A percentile compares a stretch with the other conserved stretches of the same genome.
Evolutionary conservation across 2,797 vertebrate species (phyloP).

Genomic region (Aeoliscus strigatus): DNA sequence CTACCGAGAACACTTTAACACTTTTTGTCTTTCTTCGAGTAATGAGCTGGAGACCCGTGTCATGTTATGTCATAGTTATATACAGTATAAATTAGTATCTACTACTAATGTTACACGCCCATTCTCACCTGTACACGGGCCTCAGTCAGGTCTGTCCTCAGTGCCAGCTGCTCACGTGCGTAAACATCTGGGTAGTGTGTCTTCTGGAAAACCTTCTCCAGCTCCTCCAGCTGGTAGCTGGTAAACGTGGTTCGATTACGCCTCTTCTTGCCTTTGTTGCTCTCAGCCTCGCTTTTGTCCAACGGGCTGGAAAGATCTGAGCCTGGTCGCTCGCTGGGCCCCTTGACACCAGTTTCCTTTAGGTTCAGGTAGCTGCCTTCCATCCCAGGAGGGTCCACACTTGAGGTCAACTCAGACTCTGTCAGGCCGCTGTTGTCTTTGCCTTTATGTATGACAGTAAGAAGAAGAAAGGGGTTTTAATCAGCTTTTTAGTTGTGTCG

Average conservation of each 20-base stretch:
- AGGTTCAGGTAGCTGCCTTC: conserved; percentile 89
- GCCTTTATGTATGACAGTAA: conserved; percentile 59
- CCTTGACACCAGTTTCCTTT: conserved; percentile 84
- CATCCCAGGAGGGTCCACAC: conserved; percentile 85
- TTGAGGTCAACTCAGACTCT: conserved; percentile 80
- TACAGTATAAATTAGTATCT: too few relatives aligned
- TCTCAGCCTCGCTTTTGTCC: conserved; percentile 89
- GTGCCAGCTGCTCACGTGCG: conserved; percentile 91
- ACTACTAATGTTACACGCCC: too few relatives aligned
- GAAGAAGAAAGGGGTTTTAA: conserved; percentile 10
- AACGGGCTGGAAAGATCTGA: conserved; percentile 83
- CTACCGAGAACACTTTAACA: too few relatives aligned
- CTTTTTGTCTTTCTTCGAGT: too few relatives aligned
- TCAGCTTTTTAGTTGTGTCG: conserved; percentile 9
- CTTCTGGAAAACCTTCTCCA: conserved; percentile 97
- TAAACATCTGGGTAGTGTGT: conserved; percentile 96
- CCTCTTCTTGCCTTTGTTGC: conserved; percentile 95
- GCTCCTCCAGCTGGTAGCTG: conserved; percentile 93
- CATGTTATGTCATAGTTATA: too few relatives aligned
- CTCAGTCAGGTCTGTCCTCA: conserved; percentile 93
- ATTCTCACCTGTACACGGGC: conserved; percentile 88
- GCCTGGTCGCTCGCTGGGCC: conserved; percentile 77
- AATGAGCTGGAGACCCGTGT: too few relatives aligned
- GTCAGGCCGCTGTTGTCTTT: conserved; percentile 84
- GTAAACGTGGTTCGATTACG: conserved; percentile 95